These are phyloP conservation scores for Erpornis zantholeuca DNA, from an alignment of 2,113 vertebrate genomes.

Conservation along the genomic window DNA sequence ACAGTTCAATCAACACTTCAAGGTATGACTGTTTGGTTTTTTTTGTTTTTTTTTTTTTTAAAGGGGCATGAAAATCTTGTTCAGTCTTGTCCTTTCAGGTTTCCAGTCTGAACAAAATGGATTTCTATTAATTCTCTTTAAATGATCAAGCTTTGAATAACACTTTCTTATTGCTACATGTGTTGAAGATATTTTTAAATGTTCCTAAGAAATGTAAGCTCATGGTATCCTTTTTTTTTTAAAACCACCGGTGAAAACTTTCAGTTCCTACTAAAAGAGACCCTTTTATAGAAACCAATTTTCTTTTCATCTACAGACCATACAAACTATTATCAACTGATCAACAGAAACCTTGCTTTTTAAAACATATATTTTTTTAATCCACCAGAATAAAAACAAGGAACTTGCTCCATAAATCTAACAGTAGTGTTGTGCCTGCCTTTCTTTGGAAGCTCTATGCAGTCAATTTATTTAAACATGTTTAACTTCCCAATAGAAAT, in stretches of 20 bases:
- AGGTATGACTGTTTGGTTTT: neutral
- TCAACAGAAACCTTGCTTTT: neutral
- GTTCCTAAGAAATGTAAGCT: neutral
- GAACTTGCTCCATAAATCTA: neutral
- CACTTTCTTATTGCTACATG: neutral
- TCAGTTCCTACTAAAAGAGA: neutral
- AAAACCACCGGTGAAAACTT: neutral
- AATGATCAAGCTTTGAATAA: neutral
- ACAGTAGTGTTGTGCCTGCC: neutral
- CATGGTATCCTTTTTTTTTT: neutral
- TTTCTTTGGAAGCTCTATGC: neutral
- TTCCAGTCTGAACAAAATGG: neutral
- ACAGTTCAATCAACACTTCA: neutral
- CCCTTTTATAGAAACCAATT: neutral
- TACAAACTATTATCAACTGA: neutral
- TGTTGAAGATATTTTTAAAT: neutral
- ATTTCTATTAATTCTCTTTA: neutral
- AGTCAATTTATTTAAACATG: neutral
- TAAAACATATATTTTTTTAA: neutral
- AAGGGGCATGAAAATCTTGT: neutral
- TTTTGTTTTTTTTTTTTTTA: too few relatives aligned
- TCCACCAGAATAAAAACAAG: neutral
- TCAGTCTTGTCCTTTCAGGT: neutral
- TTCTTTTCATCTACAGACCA: neutral
- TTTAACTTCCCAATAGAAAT: neutral